Evolutionary conservation across 2,888 invertebrate genomes (phyloP), one percentile per base, ranked within the genome.

Genomic region (Brachypterus glaber): DNA sequence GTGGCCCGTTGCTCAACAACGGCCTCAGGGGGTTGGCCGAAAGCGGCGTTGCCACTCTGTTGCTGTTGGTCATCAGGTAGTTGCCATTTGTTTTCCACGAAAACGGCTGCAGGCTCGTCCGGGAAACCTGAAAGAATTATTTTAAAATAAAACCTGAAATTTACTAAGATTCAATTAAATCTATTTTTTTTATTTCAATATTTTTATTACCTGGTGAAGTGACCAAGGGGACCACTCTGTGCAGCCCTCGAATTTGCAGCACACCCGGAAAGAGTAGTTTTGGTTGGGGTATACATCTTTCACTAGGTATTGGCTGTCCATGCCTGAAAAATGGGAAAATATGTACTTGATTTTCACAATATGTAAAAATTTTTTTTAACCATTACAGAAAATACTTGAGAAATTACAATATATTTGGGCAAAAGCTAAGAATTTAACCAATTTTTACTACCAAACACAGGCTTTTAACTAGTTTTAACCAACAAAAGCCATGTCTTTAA

Each of bases 151-250:
- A n/a, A n/a, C n/a, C n/a, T n/a, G n/a, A n/a, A n/a, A n/a, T n/a
- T n/a, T n/a, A n/a, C n/a, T n/a, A n/a, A n/a, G n/a, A n/a, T n/a
- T n/a, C n/a, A n/a, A n/a, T n/a, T n/a, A n/a, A n/a, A n/a, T n/a
- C n/a, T n/a, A n/a, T n/a, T n/a, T n/a, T n/a, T n/a, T n/a, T n/a
- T n/a, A n/a, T n/a, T n/a, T n/a, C n/a, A n/a, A n/a, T n/a, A n/a
- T n/a, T n/a, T n/a, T n/a, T n/a, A n/a, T n/a, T n/a, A n/a, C n/a
- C 42, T 66, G 60, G 4, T 70, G 69, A 24, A 71, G 53, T 37
- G 74, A 74, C 73, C 73, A 75, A 3, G 70, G 65, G 43, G 68
- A 68, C 67, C 70, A 72, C 17, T 60, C 55, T 1, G 50, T 50
- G 11, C 52, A 53, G 2, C 65, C 66, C 43, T 71, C 68, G 17